Evolutionary conservation across 2,888 invertebrate genomes (phyloP).

Genomic region (Stenodera caucasica): DNA sequence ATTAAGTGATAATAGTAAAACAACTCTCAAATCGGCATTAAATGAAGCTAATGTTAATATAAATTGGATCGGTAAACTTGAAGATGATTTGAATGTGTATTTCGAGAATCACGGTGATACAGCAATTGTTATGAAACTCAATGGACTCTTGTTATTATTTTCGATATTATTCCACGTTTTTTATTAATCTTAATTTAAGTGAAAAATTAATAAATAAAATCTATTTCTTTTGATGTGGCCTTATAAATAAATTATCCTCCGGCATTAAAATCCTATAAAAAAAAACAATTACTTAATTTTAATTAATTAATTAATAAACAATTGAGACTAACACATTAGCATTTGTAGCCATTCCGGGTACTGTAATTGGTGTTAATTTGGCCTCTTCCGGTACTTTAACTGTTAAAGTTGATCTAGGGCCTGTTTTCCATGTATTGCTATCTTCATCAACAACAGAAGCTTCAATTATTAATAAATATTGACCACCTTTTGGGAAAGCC

Average conservation of each 20-base stretch:
- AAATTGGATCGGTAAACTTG: not conserved
- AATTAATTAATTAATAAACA: no score
- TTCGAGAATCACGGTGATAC: not conserved
- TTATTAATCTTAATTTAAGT: no score
- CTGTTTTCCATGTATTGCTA: no score
- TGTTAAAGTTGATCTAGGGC: no score
- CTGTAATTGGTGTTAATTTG: slow-evolving; percentile 50
- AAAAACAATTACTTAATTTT: slow-evolving; percentile 13
- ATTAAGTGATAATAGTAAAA: not conserved
- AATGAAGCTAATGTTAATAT: not conserved
- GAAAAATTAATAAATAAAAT: slow-evolving; percentile 6
- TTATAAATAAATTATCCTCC: slow-evolving; percentile 50
- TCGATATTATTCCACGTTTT: not conserved
- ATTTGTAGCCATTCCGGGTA: slow-evolving; percentile 53
- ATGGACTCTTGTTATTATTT: not conserved
- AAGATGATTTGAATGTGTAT: not conserved
- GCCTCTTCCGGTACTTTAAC: slow-evolving; percentile 71
- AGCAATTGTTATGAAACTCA: not conserved
- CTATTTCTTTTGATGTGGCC: slow-evolving; percentile 45
- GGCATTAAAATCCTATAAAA: slow-evolving; percentile 52
- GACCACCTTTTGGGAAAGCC: slow-evolving; percentile 67
- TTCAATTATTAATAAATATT: slow-evolving; percentile 78
- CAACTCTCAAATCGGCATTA: not conserved
- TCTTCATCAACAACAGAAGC: slow-evolving; percentile 83
- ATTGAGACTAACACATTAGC: slow-evolving; percentile 50